Evolutionary conservation across 2,113 vertebrate genomes (phyloP).

Genomic region (Aramus guarauna): DNA sequence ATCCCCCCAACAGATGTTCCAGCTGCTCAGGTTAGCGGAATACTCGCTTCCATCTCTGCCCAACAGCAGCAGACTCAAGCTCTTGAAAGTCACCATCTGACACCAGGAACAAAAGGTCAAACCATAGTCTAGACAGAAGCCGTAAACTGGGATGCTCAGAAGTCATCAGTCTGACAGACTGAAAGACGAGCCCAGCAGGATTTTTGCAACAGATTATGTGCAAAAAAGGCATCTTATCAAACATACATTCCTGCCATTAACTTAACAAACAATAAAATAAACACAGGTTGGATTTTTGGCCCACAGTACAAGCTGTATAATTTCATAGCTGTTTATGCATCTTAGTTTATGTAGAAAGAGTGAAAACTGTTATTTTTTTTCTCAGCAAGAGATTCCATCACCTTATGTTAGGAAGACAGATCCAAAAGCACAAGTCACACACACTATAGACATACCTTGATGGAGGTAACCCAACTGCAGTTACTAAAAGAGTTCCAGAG

Average conservation of each 20-base stretch:
- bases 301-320: background rate
- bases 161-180: background rate
- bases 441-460: background rate
- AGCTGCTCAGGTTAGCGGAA: constrained; percentile 24
- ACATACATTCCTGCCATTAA: background rate
- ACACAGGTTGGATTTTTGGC: background rate
- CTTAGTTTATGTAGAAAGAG: background rate
- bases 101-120: constrained; percentile 55
- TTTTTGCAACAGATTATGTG: background rate
- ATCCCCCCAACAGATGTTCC: constrained; percentile 26
- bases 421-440: background rate
- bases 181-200: background rate
- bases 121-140: constrained; percentile 52
- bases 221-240: background rate
- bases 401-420: background rate
- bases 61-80: background rate
- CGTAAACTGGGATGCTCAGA: constrained; percentile 30
- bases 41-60: background rate
- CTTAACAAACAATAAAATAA: background rate
- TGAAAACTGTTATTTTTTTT: no score
- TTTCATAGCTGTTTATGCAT: background rate
- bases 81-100: constrained; percentile 41
- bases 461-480: background rate
- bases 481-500: background rate
- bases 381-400: background rate